Percentiles rank a stretch among this genome's conserved stretches.
Evolutionary conservation across 2,113 vertebrate genomes (phyloP).

Genomic region (Eira barbara): DNA sequence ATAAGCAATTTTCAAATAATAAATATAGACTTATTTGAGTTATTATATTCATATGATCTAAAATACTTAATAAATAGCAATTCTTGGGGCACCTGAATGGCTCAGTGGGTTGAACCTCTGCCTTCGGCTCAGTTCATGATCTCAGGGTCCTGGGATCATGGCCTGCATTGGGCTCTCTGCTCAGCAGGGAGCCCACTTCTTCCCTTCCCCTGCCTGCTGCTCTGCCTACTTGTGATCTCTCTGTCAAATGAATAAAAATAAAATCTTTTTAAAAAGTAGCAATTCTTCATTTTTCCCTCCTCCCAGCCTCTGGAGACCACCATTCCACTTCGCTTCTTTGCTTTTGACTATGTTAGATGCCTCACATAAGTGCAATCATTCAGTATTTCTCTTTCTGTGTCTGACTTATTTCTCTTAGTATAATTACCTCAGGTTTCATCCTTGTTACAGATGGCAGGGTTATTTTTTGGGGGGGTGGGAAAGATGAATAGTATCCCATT

Average conservation of each 20-base stretch:
- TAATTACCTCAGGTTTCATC: neutral
- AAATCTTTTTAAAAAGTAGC: too few relatives aligned
- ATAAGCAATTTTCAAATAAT: conserved; percentile 61
- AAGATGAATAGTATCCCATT: neutral
- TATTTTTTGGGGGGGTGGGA: too few relatives aligned
- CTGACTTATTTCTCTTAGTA: neutral
- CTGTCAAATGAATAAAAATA: too few relatives aligned
- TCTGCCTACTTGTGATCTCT: too few relatives aligned
- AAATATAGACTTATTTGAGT: conserved; percentile 63
- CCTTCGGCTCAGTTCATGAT: too few relatives aligned
- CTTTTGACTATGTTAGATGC: neutral
- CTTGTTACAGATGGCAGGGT: neutral
- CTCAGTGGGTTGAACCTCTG: too few relatives aligned
- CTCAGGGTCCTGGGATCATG: too few relatives aligned
- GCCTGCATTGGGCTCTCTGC: too few relatives aligned
- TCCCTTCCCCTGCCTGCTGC: too few relatives aligned
- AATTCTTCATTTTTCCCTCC: neutral
- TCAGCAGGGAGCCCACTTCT: too few relatives aligned
- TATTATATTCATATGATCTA: conserved; percentile 42
- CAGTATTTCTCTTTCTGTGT: neutral
- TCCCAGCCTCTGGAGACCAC: neutral
- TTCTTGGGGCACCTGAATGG: too few relatives aligned
- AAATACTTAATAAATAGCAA: neutral
- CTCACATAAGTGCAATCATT: neutral
- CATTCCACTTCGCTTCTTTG: neutral